Percentiles rank a stretch among this genome's conserved stretches.
Conservation (phyloP, 2,797 vertebrate species). For the Gymnodraco acuticeps region DNA sequence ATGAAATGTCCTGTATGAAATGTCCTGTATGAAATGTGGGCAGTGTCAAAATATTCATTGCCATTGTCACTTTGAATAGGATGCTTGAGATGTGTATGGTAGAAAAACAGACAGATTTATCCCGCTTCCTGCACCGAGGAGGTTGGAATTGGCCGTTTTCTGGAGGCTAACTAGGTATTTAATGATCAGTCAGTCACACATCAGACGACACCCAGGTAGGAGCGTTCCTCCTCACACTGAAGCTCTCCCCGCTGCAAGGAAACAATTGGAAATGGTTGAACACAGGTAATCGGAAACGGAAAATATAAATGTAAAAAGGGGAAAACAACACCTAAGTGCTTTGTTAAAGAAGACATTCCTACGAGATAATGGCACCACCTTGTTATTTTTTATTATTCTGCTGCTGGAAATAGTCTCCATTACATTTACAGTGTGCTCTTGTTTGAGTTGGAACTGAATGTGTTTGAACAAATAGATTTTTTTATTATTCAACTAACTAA, state of each 20-base stretch:
- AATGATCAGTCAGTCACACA: slow-evolving; percentile 37
- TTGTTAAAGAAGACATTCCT: not conserved
- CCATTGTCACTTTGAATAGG: not conserved
- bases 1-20: no score
- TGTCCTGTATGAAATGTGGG: not conserved
- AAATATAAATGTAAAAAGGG: not conserved
- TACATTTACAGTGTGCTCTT: not conserved
- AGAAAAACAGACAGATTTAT: not conserved
- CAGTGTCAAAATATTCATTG: slow-evolving; percentile 10
- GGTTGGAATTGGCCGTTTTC: not conserved
- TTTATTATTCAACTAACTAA: not conserved
- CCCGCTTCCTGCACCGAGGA: not conserved
- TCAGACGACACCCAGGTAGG: slow-evolving; percentile 5
- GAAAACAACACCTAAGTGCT: not conserved
- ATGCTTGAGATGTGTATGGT: not conserved
- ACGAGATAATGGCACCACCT: not conserved
- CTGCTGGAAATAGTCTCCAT: not conserved
- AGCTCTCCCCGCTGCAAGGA: not conserved
- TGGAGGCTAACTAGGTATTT: slow-evolving; percentile 39
- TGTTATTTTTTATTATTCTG: not conserved
- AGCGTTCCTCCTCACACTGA: not conserved
- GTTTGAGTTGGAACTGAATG: not conserved
- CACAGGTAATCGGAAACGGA: not conserved
- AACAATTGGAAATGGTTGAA: not conserved
- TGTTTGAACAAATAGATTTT: not conserved